Conservation (phyloP, 2,797 vertebrate genomes). For the Pygocentrus nattereri region DNA sequence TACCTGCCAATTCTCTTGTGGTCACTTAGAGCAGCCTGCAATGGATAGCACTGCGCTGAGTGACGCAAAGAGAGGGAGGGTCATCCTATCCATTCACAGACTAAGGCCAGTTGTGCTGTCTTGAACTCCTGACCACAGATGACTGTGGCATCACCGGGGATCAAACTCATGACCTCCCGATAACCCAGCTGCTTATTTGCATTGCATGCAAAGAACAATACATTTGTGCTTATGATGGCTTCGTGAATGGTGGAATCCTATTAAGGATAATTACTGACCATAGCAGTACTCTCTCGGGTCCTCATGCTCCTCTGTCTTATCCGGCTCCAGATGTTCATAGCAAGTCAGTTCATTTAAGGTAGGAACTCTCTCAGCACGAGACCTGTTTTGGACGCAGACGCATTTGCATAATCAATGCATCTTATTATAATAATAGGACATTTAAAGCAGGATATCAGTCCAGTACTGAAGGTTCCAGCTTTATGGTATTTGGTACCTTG, state of each 20-base stretch:
- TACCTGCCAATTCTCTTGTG: too few relatives aligned
- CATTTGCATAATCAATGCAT: conserved; percentile 7
- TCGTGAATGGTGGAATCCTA: not conserved
- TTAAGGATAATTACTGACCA: conserved; percentile 67
- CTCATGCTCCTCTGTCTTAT: conserved; percentile 69
- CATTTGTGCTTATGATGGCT: not conserved
- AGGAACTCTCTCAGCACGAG: conserved; percentile 44
- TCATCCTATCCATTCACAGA: too few relatives aligned
- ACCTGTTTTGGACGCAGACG: conserved; percentile 51
- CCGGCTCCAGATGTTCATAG: conserved; percentile 57
- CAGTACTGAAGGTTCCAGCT: too few relatives aligned
- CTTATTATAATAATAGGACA: not conserved
- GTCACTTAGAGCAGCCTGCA: too few relatives aligned
- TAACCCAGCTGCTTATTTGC: not conserved
- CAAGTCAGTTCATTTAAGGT: conserved; percentile 40
- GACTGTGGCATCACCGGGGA: too few relatives aligned
- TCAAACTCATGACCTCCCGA: too few relatives aligned
- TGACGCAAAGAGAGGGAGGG: too few relatives aligned
- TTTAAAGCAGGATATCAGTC: too few relatives aligned
- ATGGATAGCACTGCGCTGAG: too few relatives aligned
- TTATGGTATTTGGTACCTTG: too few relatives aligned
- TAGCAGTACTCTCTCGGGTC: conserved; percentile 73
- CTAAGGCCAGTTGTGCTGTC: too few relatives aligned
- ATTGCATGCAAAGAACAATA: not conserved
- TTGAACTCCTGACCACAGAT: too few relatives aligned